Base-by-base conservation (phyloP, 1,140 invertebrate species). In the Drosophila murphyi region DNA sequence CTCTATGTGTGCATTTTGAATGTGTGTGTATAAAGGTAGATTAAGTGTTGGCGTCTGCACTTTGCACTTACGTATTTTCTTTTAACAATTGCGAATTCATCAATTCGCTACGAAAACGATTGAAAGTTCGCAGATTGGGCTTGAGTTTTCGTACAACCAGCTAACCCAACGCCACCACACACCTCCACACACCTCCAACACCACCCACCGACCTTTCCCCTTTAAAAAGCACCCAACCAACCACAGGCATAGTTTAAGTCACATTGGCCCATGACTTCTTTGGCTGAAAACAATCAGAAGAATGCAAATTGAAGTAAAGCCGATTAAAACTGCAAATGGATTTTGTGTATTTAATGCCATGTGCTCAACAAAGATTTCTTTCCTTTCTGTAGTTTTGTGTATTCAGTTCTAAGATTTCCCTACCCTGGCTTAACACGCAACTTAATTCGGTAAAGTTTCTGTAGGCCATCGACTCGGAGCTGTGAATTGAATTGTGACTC, bases 11-110 rank as follows among this genome's bases (percentile, higher is more conserved):
- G 20, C 20, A 20, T 20, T 20, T 41, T 10, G 10, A 10, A 10
- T 41, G 7, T 41, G 7, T 6, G 2, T 39, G 37, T 39, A 41
- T 41, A 8, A 41, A 41, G 39, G 39, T 41, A 10, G 39, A 8
- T n/a, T 41, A 41, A 41, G 39, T 37, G 5, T 37, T 37, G 35
- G 35, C 35, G 35, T 37, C 35, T 37, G 35, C 35, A 37, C 10
- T 41, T 41, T 41, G 39, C 39, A 41, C 39, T n/a, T n/a, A n/a
- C 39, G 4, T 10, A 41, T 43, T 43, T 43, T 10, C 39, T 43
- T 43, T 43, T n/a, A 43, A 43, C 39, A 43, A 43, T n/a, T 43
- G 39, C 39, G 39, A 43, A 43, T 43, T 43, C 39, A 43, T 43
- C 39, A 43, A 43, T 43, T 43, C 39, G 10, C 39, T n/a, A 10